Evolutionary conservation across 2,113 vertebrate species (phyloP), one percentile per base, ranked within the genome.

Genomic region (Aegotheles bennettii): DNA sequence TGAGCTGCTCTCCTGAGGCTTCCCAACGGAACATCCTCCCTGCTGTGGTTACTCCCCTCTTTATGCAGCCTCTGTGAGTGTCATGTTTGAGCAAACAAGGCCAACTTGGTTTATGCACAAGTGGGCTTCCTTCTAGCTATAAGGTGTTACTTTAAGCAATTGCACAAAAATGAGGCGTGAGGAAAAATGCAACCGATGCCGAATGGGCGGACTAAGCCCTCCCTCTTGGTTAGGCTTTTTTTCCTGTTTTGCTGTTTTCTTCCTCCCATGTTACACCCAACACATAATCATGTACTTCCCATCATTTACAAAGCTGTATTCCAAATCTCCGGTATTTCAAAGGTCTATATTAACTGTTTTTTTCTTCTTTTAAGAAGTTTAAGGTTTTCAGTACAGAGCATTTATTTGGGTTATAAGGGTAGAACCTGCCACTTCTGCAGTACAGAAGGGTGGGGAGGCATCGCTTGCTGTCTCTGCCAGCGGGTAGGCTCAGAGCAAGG

Each of bases 151-250:
- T 65, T 61, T 2, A 31, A 45, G 38, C 24, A 59, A 11, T 2
- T 67, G 51, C 21, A 53, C 40, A 48, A 67, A 82, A 67, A 14
- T 21, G 40, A 90, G n/a, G 24, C 21, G 9, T 16, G n/a, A 68
- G 28, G 56, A 36, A 53, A 48, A 63, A 54, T 2, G 17, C 1
- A 59, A 1, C 29, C 0, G 1, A 12, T 50, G 33, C 31, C 8
- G 2, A 61, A 28, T 3, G n/a, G 35, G 26, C 2, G 5, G 43
- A 16, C n/a, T 17, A 33, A 79, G 50, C 5, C 35, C n/a, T 65
- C 43, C 33, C 43, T 13, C 7, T 15, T 35, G 2, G 2, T 43
- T 31, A 40, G 16, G 16, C 16, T 19, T 59, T 31, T 29, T 56
- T 9, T 31, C 42, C 21, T n/a, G 33, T 76, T 71, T 50, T 31